A percentile compares a stretch with the other conserved stretches of the same genome.
These are phyloP conservation scores for Platichthys flesus DNA, from an alignment of 2,113 vertebrate genomes.

Conservation along the genomic window DNA sequence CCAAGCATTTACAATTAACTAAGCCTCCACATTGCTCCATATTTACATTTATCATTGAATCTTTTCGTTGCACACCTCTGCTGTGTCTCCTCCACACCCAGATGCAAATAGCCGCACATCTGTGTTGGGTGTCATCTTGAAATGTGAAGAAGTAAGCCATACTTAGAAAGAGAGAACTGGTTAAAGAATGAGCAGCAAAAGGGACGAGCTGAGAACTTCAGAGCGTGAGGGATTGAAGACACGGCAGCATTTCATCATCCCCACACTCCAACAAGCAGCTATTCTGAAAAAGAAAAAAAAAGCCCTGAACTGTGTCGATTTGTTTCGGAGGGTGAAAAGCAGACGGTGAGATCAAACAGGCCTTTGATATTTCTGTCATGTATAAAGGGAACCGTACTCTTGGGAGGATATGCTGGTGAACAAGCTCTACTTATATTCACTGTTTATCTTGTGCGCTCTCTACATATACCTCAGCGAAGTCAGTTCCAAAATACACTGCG, in stretches of 20 bases:
- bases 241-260: conserved; percentile 76
- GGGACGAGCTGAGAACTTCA: conserved; percentile 54
- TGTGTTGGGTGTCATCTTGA: conserved; percentile 27
- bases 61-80: conserved; percentile 8
- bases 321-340: conserved; percentile 70
- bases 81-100: conserved; percentile 9
- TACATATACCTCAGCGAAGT: conserved; percentile 42
- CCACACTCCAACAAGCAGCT: conserved; percentile 71
- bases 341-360: conserved; percentile 72
- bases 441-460: conserved; percentile 67
- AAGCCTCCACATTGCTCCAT: conserved; percentile 39
- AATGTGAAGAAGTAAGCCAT: conserved; percentile 25
- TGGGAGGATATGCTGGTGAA: conserved; percentile 59
- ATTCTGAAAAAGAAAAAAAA: conserved; percentile 44
- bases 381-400: conserved; percentile 58
- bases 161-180: conserved; percentile 27
- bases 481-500: conserved; percentile 40
- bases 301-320: conserved; percentile 64
- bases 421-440: conserved; percentile 51
- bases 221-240: conserved; percentile 59
- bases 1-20: conserved; percentile 44
- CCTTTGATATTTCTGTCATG: conserved; percentile 77
- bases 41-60: not conserved
- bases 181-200: conserved; percentile 39
- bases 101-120: conserved; percentile 22